These are phyloP conservation scores for Candoia aspera DNA, from an alignment of 2,113 vertebrate genomes.

Conservation along the genomic window DNA sequence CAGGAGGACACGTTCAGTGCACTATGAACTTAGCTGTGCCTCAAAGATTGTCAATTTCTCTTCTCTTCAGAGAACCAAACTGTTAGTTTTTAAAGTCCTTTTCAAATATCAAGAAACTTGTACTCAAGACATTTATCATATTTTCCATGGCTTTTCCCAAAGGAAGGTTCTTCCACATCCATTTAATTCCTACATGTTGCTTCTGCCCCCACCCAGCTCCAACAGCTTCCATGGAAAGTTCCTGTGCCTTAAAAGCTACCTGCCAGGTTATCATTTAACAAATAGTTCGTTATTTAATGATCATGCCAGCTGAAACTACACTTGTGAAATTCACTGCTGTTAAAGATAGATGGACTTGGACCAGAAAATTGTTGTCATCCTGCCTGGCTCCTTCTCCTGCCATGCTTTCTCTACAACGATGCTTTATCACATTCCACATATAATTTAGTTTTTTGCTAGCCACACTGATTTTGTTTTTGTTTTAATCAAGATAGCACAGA, in stretches of 20 bases:
- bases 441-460: background rate
- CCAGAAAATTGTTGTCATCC: background rate
- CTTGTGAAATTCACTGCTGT: background rate
- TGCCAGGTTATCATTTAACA: background rate
- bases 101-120: background rate
- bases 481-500: background rate
- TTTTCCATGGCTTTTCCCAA: background rate
- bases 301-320: background rate
- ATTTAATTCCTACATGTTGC: background rate
- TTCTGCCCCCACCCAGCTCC: background rate
- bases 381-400: background rate
- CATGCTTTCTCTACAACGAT: background rate
- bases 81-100: no score
- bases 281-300: background rate
- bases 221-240: background rate
- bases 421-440: background rate
- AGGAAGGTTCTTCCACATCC: background rate
- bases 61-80: background rate
- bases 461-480: background rate
- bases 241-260: slow-evolving; percentile 6
- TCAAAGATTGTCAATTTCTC: slow-evolving; percentile 24
- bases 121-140: background rate
- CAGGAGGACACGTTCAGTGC: background rate
- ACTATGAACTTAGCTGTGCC: slow-evolving; percentile 3
- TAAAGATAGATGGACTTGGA: background rate